These are phyloP conservation scores for Neoascia interrupta DNA, from an alignment of 2,888 invertebrate species.

Conservation along the genomic window DNA sequence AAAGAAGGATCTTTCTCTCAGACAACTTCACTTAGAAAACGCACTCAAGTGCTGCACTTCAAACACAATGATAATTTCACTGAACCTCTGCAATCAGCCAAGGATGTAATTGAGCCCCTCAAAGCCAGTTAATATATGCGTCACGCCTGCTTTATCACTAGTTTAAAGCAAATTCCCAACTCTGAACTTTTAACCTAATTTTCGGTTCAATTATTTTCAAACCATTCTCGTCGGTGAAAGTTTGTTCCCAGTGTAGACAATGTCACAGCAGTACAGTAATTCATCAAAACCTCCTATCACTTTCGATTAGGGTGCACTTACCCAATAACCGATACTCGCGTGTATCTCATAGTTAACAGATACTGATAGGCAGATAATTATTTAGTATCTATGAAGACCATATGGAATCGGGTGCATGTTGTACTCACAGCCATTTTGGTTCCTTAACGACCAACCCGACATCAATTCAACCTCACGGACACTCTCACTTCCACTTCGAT, in stretches of 20 bases:
- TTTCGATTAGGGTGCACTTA: too few species aligned
- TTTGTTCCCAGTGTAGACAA: too few species aligned
- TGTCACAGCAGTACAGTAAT: not conserved
- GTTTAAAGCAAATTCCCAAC: too few species aligned
- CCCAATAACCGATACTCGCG: too few species aligned
- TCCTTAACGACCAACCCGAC: constrained; percentile 70
- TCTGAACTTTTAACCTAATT: not conserved
- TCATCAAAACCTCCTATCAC: not conserved
- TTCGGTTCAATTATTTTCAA: constrained; percentile 6
- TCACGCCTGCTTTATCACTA: too few species aligned
- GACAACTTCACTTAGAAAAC: not conserved
- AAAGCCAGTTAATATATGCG: too few species aligned
- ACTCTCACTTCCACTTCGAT: constrained; percentile 31
- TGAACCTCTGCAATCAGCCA: not conserved
- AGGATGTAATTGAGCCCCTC: constrained; percentile 8
- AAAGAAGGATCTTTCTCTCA: not conserved
- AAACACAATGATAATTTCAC: not conserved
- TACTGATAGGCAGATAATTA: not conserved
- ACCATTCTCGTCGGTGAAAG: not conserved
- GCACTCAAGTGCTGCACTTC: not conserved
- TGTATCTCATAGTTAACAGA: not conserved
- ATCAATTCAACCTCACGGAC: constrained; percentile 64
- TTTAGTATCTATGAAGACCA: too few species aligned
- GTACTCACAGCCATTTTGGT: constrained; percentile 71
- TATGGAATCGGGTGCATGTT: not conserved